phyloP scores from a whole-genome alignment of 1,140 invertebrate species.

The Drosophila lowei region DNA sequence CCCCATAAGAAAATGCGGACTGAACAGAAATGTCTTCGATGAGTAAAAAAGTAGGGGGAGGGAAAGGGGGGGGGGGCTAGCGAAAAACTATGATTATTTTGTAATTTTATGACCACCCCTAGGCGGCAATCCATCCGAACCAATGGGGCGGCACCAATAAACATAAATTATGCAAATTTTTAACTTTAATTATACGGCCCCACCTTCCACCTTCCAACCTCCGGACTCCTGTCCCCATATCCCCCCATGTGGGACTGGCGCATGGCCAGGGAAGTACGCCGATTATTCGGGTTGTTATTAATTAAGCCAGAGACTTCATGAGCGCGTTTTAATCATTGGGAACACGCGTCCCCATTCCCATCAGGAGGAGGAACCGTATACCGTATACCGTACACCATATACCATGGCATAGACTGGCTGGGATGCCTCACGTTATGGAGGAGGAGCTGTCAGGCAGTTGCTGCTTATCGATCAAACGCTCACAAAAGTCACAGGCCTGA shows the following conservation, averaged over 20 bases:
- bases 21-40: conserved; percentile 34
- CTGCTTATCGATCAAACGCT: conserved; percentile 58
- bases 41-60: conserved; percentile 6
- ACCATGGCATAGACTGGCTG: not conserved
- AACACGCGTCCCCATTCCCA: conserved; percentile 37
- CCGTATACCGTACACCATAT: conserved; percentile 14
- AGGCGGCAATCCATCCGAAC: conserved; percentile 30
- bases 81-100: conserved; percentile 58
- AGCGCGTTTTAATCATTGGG: conserved; percentile 62
- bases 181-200: conserved; percentile 63
- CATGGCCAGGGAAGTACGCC: conserved; percentile 1
- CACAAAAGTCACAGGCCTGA: conserved; percentile 37
- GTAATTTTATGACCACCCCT: conserved; percentile 53
- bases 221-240: not conserved
- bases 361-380: not conserved
- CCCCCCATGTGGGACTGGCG: conserved; percentile 4
- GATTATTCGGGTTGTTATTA: conserved; percentile 69
- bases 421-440: not conserved
- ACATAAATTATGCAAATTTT: conserved; percentile 80
- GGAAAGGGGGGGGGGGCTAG: not conserved
- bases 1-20: conserved; percentile 48
- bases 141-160: conserved; percentile 63
- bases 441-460: conserved; percentile 51
- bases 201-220: not conserved
- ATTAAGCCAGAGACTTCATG: conserved; percentile 64